Evolutionary conservation across 2,113 vertebrate genomes (phyloP).

Genomic region (Piprites chloris): DNA sequence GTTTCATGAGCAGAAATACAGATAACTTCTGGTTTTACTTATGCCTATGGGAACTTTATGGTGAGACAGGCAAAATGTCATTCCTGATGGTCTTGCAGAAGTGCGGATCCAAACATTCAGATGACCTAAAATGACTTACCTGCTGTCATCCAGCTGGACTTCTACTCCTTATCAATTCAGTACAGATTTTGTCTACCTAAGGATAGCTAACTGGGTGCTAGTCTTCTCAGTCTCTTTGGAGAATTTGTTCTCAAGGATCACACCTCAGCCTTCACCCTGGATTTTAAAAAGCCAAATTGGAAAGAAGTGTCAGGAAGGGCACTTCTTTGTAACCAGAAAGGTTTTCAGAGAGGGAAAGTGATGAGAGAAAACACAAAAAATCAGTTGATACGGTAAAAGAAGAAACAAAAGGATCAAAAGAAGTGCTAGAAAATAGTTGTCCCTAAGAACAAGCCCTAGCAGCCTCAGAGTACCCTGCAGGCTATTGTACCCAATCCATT

Average conservation of each 20-base stretch:
- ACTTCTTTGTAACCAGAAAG: neutral
- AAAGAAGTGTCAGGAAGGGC: neutral
- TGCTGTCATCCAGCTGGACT: neutral
- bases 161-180: neutral
- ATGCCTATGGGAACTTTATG: neutral
- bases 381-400: neutral
- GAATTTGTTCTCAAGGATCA: neutral
- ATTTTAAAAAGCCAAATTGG: neutral
- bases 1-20: neutral
- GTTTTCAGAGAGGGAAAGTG: neutral
- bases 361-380: neutral
- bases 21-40: neutral
- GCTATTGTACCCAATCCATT: neutral
- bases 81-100: neutral
- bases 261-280: neutral
- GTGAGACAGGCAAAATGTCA: neutral
- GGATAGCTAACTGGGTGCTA: neutral
- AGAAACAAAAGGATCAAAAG: neutral
- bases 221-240: neutral
- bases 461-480: neutral
- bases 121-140: neutral
- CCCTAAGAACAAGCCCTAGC: neutral
- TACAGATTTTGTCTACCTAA: neutral
- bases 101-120: accelerated
- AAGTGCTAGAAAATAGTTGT: neutral